phyloP scores from a whole-genome alignment of 2,888 invertebrate species.

The Philopedon plagiatum region DNA sequence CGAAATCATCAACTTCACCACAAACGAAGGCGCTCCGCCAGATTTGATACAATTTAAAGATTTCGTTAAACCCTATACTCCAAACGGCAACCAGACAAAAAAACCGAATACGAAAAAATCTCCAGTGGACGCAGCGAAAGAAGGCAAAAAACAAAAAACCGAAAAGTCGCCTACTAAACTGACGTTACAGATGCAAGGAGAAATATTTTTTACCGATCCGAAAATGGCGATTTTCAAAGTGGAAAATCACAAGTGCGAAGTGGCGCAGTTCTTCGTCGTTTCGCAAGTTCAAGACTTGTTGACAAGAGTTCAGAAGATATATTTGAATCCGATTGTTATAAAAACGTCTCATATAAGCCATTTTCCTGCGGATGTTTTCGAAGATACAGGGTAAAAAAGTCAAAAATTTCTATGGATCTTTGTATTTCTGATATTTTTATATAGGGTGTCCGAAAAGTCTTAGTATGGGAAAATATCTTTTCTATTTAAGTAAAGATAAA shows the following conservation, averaged over 20 bases:
- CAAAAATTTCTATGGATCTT: background rate
- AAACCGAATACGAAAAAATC: conserved; percentile 18
- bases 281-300: conserved; percentile 52
- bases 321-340: conserved; percentile 56
- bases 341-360: conserved; percentile 55
- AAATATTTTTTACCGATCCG: conserved; percentile 56
- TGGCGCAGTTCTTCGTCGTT: conserved; percentile 49
- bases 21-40: conserved; percentile 26
- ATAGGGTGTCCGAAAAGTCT: too few species aligned
- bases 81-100: conserved; percentile 5
- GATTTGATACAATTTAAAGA: conserved; percentile 39
- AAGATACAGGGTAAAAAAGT: conserved; percentile 39
- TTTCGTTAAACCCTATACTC: conserved; percentile 41
- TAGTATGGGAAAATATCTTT: too few species aligned
- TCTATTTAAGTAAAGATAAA: too few species aligned
- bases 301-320: conserved; percentile 55
- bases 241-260: conserved; percentile 24
- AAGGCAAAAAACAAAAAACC: conserved; percentile 26
- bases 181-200: conserved; percentile 52
- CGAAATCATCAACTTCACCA: conserved; percentile 40
- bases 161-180: conserved; percentile 26
- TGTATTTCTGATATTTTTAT: too few species aligned
- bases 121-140: conserved; percentile 16
- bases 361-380: conserved; percentile 54
- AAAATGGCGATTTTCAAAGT: conserved; percentile 43